phyloP scores from a whole-genome alignment of 2,888 invertebrate species.

The Laspeyria flexula region DNA sequence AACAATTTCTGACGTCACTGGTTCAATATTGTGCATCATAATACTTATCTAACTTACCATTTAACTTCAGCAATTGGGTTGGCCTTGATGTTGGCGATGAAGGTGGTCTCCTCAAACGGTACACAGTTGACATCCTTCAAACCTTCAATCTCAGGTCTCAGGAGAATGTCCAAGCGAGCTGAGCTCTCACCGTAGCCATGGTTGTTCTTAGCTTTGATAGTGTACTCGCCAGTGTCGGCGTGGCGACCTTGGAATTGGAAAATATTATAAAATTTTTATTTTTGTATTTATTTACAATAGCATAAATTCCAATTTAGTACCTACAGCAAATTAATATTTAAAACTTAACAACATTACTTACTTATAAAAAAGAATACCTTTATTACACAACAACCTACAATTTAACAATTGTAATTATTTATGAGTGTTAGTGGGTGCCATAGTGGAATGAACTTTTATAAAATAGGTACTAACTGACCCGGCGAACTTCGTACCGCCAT shows the following conservation, averaged over 20 bases:
- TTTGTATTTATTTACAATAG: background rate
- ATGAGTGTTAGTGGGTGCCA: too few relatives aligned
- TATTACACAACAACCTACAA: too few relatives aligned
- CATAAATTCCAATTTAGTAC: too few relatives aligned
- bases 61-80: conserved; percentile 96
- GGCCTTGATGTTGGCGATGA: conserved; percentile 93
- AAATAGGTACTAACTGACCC: too few relatives aligned
- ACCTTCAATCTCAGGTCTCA: conserved; percentile 92
- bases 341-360: too few relatives aligned
- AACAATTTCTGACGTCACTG: too few relatives aligned
- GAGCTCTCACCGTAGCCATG: conserved; percentile 91
- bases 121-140: conserved; percentile 90
- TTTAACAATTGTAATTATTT: too few relatives aligned
- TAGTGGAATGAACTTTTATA: too few relatives aligned
- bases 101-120: conserved; percentile 92
- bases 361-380: too few relatives aligned
- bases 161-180: conserved; percentile 91
- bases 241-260: conserved; percentile 83
- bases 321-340: too few relatives aligned
- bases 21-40: too few relatives aligned
- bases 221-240: conserved; percentile 93
- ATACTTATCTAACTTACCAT: conserved; percentile 91
- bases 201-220: conserved; percentile 92
- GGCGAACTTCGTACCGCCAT: too few relatives aligned
- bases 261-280: background rate